Conservation (phyloP, 2,888 invertebrate species). For the Exocentrus adspersus region DNA sequence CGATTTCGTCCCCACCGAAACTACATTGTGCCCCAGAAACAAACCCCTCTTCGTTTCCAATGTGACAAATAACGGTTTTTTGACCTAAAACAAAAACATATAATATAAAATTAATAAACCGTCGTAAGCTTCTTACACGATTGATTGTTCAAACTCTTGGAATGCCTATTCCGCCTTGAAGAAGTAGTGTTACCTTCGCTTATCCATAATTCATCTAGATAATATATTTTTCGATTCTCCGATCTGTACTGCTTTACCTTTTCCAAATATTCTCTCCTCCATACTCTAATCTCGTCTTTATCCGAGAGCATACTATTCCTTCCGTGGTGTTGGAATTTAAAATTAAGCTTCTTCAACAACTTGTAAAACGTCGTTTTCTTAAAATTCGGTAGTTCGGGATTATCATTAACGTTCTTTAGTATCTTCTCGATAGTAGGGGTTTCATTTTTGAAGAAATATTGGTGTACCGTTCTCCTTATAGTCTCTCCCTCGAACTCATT, state of each 20-base stretch:
- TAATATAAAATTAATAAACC: no score
- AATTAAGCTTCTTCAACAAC: background rate
- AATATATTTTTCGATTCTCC: constrained; percentile 34
- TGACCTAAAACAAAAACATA: no score
- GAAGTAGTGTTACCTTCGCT: no score
- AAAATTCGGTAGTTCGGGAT: constrained; percentile 15
- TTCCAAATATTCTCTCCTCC: constrained; percentile 9
- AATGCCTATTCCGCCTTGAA: constrained; percentile 39
- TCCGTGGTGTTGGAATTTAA: constrained; percentile 11
- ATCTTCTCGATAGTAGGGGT: constrained; percentile 24
- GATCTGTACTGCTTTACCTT: constrained; percentile 24
- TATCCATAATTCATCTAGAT: constrained; percentile 41
- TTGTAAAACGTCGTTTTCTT: background rate
- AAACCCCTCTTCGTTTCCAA: constrained; percentile 39
- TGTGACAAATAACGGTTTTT: constrained; percentile 28
- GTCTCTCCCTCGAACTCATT: no score
- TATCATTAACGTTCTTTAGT: constrained; percentile 6
- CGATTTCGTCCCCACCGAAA: constrained; percentile 7
- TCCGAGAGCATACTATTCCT: constrained; percentile 10
- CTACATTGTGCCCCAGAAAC: constrained; percentile 27
- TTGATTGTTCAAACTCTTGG: no score
- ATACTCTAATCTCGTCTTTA: constrained; percentile 1
- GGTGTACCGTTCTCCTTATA: constrained; percentile 23
- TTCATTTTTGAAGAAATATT: constrained; percentile 24
- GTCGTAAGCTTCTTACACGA: no score